Conservation (phyloP, 2,888 invertebrate species). For the Magallana nippona region DNA sequence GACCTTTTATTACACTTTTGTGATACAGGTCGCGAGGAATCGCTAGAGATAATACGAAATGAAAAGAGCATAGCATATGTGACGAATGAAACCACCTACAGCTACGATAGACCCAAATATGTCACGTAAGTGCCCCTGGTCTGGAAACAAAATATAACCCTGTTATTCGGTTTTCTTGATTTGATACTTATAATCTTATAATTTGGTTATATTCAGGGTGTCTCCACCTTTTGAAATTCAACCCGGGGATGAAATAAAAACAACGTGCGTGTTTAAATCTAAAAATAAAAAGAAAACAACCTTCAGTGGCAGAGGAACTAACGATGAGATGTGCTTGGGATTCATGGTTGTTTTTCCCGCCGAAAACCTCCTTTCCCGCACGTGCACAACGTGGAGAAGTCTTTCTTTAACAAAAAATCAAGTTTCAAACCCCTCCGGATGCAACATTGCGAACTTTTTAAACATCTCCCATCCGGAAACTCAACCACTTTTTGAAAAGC, state of each 20-base stretch:
- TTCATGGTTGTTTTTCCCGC: constrained; percentile 2
- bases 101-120: constrained; percentile 29
- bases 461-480: not conserved
- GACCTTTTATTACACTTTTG: not conserved
- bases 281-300: constrained; percentile 6
- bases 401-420: not conserved
- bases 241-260: constrained; percentile 34
- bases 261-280: constrained; percentile 3
- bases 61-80: not conserved
- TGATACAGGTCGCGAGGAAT: constrained; percentile 14
- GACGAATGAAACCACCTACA: constrained; percentile 19
- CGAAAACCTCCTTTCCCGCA: not conserved
- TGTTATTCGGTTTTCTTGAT: not conserved
- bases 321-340: constrained; percentile 10
- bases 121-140: not conserved
- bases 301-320: constrained; percentile 13
- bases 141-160: not conserved
- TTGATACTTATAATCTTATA: too few relatives aligned
- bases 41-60: constrained; percentile 3
- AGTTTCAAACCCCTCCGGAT: not conserved
- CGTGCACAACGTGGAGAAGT: not conserved
- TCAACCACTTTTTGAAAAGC: not conserved
- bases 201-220: not conserved
- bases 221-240: not conserved
- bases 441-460: not conserved